Evolutionary conservation across 2,797 vertebrate genomes (phyloP).

Genomic region (Galago senegalensis): DNA sequence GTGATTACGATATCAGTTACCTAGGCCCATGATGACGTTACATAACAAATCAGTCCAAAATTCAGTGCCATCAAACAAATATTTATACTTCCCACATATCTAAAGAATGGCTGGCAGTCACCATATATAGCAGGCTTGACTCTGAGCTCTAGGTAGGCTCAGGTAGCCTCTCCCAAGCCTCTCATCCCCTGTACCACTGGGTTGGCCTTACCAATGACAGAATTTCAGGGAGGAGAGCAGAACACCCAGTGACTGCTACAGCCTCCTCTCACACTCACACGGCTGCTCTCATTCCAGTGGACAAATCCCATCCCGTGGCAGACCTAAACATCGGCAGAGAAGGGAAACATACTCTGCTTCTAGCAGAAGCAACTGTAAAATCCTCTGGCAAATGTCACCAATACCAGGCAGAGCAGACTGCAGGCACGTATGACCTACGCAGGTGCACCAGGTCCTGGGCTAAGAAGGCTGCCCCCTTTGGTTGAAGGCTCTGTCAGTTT

Average conservation of each 20-base stretch:
- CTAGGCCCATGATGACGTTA: neutral
- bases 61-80: neutral
- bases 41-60: slow-evolving; percentile 1
- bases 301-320: neutral
- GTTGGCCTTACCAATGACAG: neutral
- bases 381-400: neutral
- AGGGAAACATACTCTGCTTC: neutral
- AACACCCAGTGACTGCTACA: neutral
- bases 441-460: accelerated
- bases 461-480: neutral
- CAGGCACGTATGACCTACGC: no score
- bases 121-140: neutral
- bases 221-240: neutral
- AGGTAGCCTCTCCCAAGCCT: neutral
- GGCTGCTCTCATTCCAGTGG: neutral
- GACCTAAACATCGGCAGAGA: neutral
- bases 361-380: neutral
- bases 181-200: neutral
- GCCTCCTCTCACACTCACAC: neutral
- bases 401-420: neutral
- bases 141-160: neutral
- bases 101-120: neutral
- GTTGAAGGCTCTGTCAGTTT: neutral
- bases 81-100: neutral
- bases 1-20: neutral